These are phyloP conservation scores for Sula dactylatra DNA, from an alignment of 2,113 vertebrate species.

Conservation along the genomic window DNA sequence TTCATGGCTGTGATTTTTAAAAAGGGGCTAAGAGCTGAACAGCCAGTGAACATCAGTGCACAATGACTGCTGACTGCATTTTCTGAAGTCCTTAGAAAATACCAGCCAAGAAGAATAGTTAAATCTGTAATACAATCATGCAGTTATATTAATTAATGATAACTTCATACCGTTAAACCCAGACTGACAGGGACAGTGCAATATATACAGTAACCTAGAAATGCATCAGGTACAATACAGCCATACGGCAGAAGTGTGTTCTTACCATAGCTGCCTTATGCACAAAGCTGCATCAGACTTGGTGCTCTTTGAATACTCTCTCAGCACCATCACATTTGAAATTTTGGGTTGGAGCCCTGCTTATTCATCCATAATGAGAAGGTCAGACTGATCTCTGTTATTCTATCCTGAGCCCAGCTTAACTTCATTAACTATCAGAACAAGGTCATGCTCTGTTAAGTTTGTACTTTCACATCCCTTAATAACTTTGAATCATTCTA, in stretches of 20 bases:
- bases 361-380: slow-evolving; percentile 26
- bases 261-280: not conserved
- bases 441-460: slow-evolving; percentile 9
- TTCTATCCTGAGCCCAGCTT: not conserved
- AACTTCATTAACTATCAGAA: slow-evolving; percentile 46
- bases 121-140: not conserved
- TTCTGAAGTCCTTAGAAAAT: not conserved
- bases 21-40: not conserved
- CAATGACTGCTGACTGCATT: not conserved
- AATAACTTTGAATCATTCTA: slow-evolving; percentile 28
- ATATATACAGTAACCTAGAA: not conserved
- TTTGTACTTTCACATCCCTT: slow-evolving; percentile 27
- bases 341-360: not conserved
- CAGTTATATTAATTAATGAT: not conserved
- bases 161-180: not conserved
- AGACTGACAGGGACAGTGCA: not conserved
- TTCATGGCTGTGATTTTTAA: not conserved
- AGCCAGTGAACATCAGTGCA: not conserved
- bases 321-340: not conserved
- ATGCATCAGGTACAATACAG: not conserved
- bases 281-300: not conserved
- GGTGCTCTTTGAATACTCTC: not conserved
- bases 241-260: not conserved
- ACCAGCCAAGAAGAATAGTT: not conserved
- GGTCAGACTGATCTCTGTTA: slow-evolving; percentile 32